A percentile compares a stretch with the other conserved stretches of the same genome.
These are phyloP conservation scores for Sprattus sprattus DNA, from an alignment of 2,113 vertebrate genomes.

Conservation along the genomic window DNA sequence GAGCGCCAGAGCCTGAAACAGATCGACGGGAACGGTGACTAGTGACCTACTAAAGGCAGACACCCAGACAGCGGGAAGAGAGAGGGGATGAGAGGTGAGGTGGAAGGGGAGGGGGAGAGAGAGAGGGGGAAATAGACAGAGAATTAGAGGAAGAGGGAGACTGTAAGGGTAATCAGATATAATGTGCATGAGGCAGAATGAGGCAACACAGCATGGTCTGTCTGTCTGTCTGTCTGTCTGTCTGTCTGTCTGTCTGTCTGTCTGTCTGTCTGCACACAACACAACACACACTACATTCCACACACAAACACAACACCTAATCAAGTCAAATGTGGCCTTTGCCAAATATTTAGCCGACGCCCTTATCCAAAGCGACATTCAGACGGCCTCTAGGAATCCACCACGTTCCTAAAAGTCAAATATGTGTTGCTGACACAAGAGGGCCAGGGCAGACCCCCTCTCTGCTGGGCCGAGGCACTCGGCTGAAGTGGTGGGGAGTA, in stretches of 20 bases:
- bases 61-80: slow-evolving; percentile 33
- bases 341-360: too few species aligned
- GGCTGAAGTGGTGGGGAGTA: too few species aligned
- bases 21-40: slow-evolving; percentile 56
- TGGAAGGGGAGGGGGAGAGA: not conserved
- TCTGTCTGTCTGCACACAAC: too few species aligned
- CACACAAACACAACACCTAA: not conserved
- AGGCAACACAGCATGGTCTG: slow-evolving; percentile 2
- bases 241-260: too few species aligned
- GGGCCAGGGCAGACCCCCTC: slow-evolving; percentile 8
- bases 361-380: too few species aligned
- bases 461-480: not conserved
- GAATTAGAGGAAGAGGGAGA: not conserved
- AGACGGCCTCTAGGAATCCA: too few species aligned
- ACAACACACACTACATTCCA: not conserved
- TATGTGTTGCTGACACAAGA: not conserved
- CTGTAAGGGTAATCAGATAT: not conserved
- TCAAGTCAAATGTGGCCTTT: too few species aligned
- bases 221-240: not conserved
- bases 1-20: slow-evolving; percentile 50
- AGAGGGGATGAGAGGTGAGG: not conserved
- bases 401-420: not conserved
- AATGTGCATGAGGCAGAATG: not conserved
- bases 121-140: not conserved
- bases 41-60: slow-evolving; percentile 56